These are phyloP conservation scores for Ephydatia muelleri DNA, from an alignment of 37 sponge, comb jelly and placozoan species.

Conservation along the genomic window DNA sequence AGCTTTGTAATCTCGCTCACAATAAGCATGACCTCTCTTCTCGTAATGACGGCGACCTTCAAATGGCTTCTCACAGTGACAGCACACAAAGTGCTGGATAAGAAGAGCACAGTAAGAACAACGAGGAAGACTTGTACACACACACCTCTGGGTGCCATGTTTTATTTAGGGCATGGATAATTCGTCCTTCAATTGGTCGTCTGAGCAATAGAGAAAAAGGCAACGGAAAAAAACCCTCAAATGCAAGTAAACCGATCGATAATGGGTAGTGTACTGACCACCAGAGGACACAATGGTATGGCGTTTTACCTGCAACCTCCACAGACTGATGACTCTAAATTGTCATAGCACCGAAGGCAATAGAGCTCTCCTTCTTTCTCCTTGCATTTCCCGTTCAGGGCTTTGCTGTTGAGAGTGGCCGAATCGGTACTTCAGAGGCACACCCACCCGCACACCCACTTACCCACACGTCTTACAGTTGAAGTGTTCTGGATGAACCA, in stretches of 20 bases:
- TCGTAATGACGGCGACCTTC: slow-evolving; percentile 95
- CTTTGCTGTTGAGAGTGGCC: slow-evolving; percentile 54
- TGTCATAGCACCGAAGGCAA: slow-evolving; percentile 96
- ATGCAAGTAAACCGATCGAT: too few relatives aligned
- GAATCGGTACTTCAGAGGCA: not conserved
- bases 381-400: slow-evolving; percentile 64
- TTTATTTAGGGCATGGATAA: slow-evolving; percentile 87
- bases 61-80: slow-evolving; percentile 96
- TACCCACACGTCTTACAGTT: slow-evolving; percentile 88
- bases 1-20: slow-evolving; percentile 93
- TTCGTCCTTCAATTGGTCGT: slow-evolving; percentile 91
- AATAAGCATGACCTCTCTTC: slow-evolving; percentile 93
- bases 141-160: slow-evolving; percentile 94
- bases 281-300: not conserved
- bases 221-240: not conserved
- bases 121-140: not conserved
- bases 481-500: slow-evolving; percentile 93
- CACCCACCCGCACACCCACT: slow-evolving; percentile 2
- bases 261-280: not conserved
- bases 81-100: slow-evolving; percentile 96
- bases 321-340: slow-evolving; percentile 89
- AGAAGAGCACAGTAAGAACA: not conserved
- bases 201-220: slow-evolving; percentile 14
- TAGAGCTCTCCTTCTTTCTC: slow-evolving; percentile 87
- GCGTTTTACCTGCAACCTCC: slow-evolving; percentile 76